Percentiles rank a stretch among this genome's conserved stretches.
These are phyloP conservation scores for Eubasilissa splendida DNA, from an alignment of 2,888 invertebrate species.

Conservation along the genomic window DNA sequence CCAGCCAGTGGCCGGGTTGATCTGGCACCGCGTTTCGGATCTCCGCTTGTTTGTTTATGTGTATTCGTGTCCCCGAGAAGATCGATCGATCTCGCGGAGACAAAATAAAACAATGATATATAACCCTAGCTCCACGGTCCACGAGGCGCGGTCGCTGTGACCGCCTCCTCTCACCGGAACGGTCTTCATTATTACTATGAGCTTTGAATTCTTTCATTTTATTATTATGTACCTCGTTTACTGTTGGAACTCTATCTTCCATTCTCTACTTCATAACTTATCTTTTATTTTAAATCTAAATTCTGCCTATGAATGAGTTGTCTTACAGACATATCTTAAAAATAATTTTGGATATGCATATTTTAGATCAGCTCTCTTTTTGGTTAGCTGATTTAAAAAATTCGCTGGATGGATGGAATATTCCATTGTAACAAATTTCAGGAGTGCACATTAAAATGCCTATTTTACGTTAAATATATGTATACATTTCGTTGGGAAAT, in stretches of 20 bases:
- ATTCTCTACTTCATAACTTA: no score
- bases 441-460: no score
- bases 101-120: neutral
- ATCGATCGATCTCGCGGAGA: conserved; percentile 36
- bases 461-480: no score
- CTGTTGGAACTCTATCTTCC: neutral
- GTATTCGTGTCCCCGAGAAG: conserved; percentile 10
- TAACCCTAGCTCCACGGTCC: conserved; percentile 4
- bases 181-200: neutral
- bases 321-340: no score
- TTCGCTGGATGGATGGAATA: no score
- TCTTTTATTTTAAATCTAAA: no score
- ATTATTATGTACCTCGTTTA: neutral
- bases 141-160: neutral
- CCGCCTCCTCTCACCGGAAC: neutral
- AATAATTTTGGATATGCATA: no score
- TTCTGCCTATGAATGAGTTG: no score
- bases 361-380: no score
- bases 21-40: neutral
- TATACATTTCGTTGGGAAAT: no score
- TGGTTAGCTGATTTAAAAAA: no score
- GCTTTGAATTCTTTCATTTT: neutral
- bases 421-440: no score
- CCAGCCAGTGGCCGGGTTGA: neutral
- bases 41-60: conserved; percentile 17